These are phyloP conservation scores for Lasioglossum figueresi DNA, from an alignment of 2,888 invertebrate species.

Conservation along the genomic window DNA sequence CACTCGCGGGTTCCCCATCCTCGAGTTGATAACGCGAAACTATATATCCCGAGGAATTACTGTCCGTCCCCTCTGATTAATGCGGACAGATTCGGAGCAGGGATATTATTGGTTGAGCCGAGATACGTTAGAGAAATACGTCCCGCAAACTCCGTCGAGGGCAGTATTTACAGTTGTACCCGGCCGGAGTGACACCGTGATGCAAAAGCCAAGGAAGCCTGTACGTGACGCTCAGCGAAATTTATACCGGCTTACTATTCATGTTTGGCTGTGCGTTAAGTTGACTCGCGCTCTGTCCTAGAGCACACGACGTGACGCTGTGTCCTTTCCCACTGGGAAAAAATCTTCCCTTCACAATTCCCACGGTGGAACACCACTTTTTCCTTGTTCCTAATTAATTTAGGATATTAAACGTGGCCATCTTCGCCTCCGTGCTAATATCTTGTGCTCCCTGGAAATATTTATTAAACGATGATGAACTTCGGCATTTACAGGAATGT, in stretches of 20 bases:
- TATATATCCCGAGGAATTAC: conserved; percentile 58
- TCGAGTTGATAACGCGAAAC: conserved; percentile 36
- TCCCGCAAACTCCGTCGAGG: conserved; percentile 36
- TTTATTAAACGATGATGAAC: background rate
- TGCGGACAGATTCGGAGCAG: conserved; percentile 53
- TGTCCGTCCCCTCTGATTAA: conserved; percentile 62
- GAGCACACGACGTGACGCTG: background rate
- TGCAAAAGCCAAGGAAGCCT: conserved; percentile 52
- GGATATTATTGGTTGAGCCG: conserved; percentile 56
- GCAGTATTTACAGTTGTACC: conserved; percentile 54
- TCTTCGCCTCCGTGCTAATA: background rate
- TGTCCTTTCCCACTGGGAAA: background rate
- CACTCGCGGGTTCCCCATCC: background rate
- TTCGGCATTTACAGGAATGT: too few species aligned
- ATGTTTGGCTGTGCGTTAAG: conserved; percentile 10
- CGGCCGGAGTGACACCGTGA: conserved; percentile 51
- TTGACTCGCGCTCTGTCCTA: background rate
- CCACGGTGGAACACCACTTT: background rate
- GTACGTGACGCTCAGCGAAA: conserved; percentile 50
- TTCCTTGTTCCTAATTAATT: background rate
- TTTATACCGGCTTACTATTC: conserved; percentile 49
- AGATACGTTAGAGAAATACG: conserved; percentile 57
- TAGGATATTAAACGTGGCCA: background rate
- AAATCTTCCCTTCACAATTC: background rate
- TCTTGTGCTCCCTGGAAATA: background rate